Percentiles rank a stretch among this genome's conserved stretches.
Evolutionary conservation across 2,113 vertebrate genomes (phyloP).

Genomic region (Oryzias curvinotus): DNA sequence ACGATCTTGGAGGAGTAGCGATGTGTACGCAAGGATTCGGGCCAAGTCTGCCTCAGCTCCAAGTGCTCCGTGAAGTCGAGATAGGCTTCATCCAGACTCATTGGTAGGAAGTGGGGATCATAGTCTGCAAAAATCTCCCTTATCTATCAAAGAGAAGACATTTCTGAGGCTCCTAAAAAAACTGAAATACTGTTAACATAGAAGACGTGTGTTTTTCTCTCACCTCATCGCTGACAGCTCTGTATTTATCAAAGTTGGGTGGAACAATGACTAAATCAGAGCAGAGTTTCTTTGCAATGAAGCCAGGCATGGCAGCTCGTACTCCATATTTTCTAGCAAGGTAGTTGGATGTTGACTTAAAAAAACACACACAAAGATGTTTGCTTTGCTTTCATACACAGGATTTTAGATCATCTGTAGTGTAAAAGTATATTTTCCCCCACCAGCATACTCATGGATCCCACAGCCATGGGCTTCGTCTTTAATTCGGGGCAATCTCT

Average conservation of each 20-base stretch:
- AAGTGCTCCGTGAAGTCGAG: slow-evolving; percentile 93
- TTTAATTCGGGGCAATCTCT: slow-evolving; percentile 90
- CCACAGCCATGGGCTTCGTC: slow-evolving; percentile 93
- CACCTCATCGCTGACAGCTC: slow-evolving; percentile 90
- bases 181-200: background rate
- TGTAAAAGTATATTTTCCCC: slow-evolving; percentile 38
- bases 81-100: slow-evolving; percentile 97
- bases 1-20: slow-evolving; percentile 41
- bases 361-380: background rate
- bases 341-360: slow-evolving; percentile 96
- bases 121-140: slow-evolving; percentile 89
- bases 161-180: slow-evolving; percentile 3
- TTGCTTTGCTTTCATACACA: background rate
- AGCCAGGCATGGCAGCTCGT: slow-evolving; percentile 96
- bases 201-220: slow-evolving; percentile 21
- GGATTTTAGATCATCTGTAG: background rate
- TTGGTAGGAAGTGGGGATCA: slow-evolving; percentile 88
- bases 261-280: slow-evolving; percentile 89
- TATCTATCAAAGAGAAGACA: slow-evolving; percentile 76
- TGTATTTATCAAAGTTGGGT: slow-evolving; percentile 90
- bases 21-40: slow-evolving; percentile 83
- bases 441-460: slow-evolving; percentile 96
- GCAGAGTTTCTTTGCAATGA: slow-evolving; percentile 96
- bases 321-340: slow-evolving; percentile 93
- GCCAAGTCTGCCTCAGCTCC: slow-evolving; percentile 84